These are phyloP conservation scores for Peromyscus attwateri DNA, from an alignment of 2,797 vertebrate species.

Conservation along the genomic window DNA sequence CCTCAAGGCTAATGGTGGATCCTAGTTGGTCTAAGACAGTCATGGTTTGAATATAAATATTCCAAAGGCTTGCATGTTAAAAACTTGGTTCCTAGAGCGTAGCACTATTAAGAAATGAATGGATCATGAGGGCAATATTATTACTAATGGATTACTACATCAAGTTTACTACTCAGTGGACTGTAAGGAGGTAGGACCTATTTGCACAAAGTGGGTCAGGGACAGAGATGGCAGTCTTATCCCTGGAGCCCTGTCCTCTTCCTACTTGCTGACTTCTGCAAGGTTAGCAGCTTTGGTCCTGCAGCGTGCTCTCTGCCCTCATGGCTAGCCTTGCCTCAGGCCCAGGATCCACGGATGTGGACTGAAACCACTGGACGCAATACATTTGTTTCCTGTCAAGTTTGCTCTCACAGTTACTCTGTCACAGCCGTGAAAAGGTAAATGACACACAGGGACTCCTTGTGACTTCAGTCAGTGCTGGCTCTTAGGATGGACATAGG, in stretches of 20 bases:
- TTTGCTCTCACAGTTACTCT: not conserved
- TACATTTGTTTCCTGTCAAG: not conserved
- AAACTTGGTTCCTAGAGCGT: not conserved
- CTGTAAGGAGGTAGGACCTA: not conserved
- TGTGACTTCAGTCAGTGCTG: not conserved
- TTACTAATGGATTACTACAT: not conserved
- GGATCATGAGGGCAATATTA: not conserved
- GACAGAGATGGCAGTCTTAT: not conserved
- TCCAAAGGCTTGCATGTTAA: not conserved
- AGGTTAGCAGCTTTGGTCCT: not conserved
- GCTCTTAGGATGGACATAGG: not conserved
- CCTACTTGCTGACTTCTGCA: not conserved
- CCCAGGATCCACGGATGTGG: not conserved
- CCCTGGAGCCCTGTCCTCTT: not conserved
- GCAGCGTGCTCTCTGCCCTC: not conserved
- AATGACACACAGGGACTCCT: not conserved
- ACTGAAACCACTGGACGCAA: not conserved
- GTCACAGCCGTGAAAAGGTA: not conserved
- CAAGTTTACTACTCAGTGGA: not conserved
- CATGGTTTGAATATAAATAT: not conserved
- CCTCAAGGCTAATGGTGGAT: not conserved
- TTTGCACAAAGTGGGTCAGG: not conserved
- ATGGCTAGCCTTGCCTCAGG: not conserved
- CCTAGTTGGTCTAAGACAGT: not conserved
- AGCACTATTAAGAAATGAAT: not conserved